Evolutionary conservation across 2,888 invertebrate genomes (phyloP).

Genomic region (Polydesmus complanatus): DNA sequence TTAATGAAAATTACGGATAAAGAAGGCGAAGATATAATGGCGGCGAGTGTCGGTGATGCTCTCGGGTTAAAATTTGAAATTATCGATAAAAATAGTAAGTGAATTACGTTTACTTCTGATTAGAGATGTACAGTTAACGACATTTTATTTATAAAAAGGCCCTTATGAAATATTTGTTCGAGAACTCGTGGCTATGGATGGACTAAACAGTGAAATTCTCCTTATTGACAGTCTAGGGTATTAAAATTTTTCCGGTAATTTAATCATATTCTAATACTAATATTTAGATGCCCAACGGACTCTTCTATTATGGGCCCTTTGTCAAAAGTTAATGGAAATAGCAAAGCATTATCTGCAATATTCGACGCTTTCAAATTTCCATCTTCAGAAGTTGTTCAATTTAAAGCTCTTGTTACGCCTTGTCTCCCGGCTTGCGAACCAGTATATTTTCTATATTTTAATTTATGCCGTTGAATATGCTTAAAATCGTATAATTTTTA

Average conservation of each 20-base stretch:
- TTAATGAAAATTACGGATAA: constrained; percentile 53
- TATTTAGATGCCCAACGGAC: constrained; percentile 34
- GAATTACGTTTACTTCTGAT: not conserved
- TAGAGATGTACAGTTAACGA: too few relatives aligned
- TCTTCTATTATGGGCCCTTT: constrained; percentile 34
- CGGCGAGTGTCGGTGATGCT: constrained; percentile 85
- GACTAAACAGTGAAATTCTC: constrained; percentile 81
- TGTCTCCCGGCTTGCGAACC: constrained; percentile 88
- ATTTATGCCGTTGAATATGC: not conserved
- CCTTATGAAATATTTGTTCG: constrained; percentile 92
- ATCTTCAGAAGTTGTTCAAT: constrained; percentile 84
- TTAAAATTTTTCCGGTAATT: not conserved
- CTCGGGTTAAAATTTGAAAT: constrained; percentile 82
- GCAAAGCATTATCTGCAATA: constrained; percentile 66
- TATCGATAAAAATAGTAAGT: constrained; percentile 63
- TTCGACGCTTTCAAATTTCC: constrained; percentile 96
- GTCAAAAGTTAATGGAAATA: constrained; percentile 19
- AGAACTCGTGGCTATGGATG: constrained; percentile 87
- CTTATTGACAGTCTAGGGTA: constrained; percentile 78
- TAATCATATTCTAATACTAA: not conserved
- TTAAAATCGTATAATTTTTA: not conserved
- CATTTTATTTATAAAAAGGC: constrained; percentile 20
- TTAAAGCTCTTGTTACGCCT: constrained; percentile 86
- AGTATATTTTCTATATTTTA: constrained; percentile 35
- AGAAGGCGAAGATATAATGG: constrained; percentile 66